Evolutionary conservation across 2,113 vertebrate genomes (phyloP), one percentile per base, ranked within the genome.

Genomic region (Protobothrops mucrosquamatus): DNA sequence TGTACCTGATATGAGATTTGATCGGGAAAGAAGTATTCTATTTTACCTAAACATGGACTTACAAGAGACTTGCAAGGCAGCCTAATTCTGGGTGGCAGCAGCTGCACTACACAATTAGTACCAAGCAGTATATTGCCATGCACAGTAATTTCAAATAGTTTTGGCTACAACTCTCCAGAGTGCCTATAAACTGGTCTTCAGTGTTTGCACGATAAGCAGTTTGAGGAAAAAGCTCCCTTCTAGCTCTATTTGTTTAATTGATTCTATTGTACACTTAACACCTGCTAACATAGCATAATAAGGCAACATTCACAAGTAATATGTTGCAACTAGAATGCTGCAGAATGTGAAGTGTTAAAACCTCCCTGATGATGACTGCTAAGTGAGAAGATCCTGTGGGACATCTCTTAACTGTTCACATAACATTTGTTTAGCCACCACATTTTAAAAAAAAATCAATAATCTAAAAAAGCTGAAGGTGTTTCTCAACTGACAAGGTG

Each of bases 401-500:
- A 69, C 90, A 95, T 88, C 90, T 94, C 57, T 96, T 93, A 29
- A 29, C 91, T 61, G 91, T 91, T 22, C 55, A 93, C 57, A 96
- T 81, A 39, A 92, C 34, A 52, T 93, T 93, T 92, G 92, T 87
- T 93, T 94, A 94, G 22, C 90, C 34, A 92, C 89, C 89, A n/a
- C 90, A 20, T 91, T 20, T 91, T 2, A 51, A 74, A 95, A 94
- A 97, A 94, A 97, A 97, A 92, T 94, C 91, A 93, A 74, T 95
- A 95, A 94, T 64, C 3, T 74, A 34, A 89, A 94, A 52, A 55
- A 51, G 87, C 0, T 54, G 57, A 94, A 55, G 46, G 5, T 89
- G 57, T 24, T 94, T 89, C 91, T 51, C 18, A 85, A 3, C n/a
- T 54, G 89, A 74, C 39, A 29, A 87, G 93, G 54, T 34, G 88